Percentiles rank a stretch among this genome's conserved stretches.
Conservation (phyloP, 2,113 vertebrate genomes). For the Rhea americana region DNA sequence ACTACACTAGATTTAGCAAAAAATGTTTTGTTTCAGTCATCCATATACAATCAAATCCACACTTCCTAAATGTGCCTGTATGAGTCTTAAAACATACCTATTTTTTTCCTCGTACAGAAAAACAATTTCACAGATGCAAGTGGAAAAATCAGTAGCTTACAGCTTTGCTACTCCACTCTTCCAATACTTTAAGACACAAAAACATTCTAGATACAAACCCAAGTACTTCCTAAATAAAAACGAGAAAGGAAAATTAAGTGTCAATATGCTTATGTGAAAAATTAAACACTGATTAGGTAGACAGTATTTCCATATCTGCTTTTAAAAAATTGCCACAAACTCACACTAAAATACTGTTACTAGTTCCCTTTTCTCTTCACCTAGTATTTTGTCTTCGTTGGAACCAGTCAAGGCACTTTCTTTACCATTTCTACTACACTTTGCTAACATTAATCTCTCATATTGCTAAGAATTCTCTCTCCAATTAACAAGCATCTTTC, state of each 20-base stretch:
- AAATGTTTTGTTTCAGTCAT: neutral
- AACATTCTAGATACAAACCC: neutral
- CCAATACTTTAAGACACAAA: conserved; percentile 1
- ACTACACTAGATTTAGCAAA: neutral
- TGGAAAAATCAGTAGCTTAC: neutral
- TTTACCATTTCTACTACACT: conserved; percentile 1
- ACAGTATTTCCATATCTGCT: conserved; percentile 3
- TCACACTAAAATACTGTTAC: neutral
- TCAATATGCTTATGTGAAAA: neutral
- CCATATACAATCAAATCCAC: neutral
- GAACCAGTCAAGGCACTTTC: conserved; percentile 70
- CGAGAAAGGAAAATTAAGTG: conserved; percentile 22
- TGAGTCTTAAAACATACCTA: neutral
- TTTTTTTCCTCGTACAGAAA: neutral
- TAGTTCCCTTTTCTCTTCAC: conserved; percentile 11
- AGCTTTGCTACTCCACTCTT: conserved; percentile 6
- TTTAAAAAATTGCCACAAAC: conserved; percentile 36
- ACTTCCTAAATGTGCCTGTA: neutral
- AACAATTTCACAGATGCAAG: neutral
- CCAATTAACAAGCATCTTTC: neutral
- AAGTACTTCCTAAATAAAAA: neutral
- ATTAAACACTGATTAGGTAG: conserved; percentile 1
- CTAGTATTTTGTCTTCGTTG: conserved; percentile 2
- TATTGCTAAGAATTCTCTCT: neutral
- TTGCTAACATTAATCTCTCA: neutral